A percentile compares a stretch with the other conserved stretches of the same genome.
phyloP scores from a whole-genome alignment of 2,888 invertebrate species.

The Campoletis raptor region DNA sequence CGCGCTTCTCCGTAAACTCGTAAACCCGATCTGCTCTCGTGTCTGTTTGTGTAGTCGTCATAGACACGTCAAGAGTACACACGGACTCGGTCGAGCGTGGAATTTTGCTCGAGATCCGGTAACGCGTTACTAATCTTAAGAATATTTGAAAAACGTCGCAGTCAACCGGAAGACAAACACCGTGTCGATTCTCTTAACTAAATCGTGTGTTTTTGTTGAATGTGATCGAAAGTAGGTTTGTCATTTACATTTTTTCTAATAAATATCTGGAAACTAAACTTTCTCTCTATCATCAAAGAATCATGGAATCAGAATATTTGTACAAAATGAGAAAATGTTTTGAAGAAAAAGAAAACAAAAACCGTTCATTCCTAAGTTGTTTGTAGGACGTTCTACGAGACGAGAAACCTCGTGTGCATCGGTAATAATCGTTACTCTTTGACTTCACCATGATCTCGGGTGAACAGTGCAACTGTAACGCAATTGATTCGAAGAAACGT shows the following conservation, averaged over 20 bases:
- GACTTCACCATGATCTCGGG: slow-evolving; percentile 57
- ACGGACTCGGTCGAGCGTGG: slow-evolving; percentile 39
- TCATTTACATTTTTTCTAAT: neutral
- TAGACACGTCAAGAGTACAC: slow-evolving; percentile 23
- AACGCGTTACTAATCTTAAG: slow-evolving; percentile 33
- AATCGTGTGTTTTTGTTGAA: neutral
- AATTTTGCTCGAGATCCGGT: slow-evolving; percentile 64
- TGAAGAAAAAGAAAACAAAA: neutral
- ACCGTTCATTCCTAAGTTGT: neutral
- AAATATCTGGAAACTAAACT: slow-evolving; percentile 10
- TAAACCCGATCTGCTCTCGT: slow-evolving; percentile 47
- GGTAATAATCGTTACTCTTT: slow-evolving; percentile 66
- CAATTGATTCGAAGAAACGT: slow-evolving; percentile 64
- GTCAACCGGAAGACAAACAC: slow-evolving; percentile 38
- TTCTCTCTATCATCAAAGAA: slow-evolving; percentile 11
- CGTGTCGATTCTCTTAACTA: neutral
- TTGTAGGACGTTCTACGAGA: slow-evolving; percentile 27
- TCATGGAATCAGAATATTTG: neutral
- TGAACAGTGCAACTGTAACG: slow-evolving; percentile 51
- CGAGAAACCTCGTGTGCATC: slow-evolving; percentile 58
- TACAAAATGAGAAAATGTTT: neutral
- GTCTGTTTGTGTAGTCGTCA: neutral
- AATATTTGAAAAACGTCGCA: slow-evolving; percentile 40
- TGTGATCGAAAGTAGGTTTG: neutral
- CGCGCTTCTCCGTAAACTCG: slow-evolving; percentile 59